Base-by-base conservation (phyloP, 2,888 invertebrate species). In the Drosophila prolongata region DNA sequence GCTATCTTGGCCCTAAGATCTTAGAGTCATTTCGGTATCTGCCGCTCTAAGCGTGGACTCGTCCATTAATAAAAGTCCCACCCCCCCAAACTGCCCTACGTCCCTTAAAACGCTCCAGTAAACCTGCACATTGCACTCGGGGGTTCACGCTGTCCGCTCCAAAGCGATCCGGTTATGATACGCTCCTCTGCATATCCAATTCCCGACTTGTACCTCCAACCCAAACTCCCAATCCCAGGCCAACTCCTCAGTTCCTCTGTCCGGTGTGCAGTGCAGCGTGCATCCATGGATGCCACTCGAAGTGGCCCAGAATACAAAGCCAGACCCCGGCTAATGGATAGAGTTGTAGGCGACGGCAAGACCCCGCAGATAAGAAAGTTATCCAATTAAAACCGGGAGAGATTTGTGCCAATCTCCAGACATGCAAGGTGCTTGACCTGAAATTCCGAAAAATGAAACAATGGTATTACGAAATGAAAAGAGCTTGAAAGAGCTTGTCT, bases 1-100 rank as follows among this genome's bases (percentile, higher is more conserved):
- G 91, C 90, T 90, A 90, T 90, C 91, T 75, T 72, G 76, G 68
- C 60, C 67, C 47, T 70, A 52, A 84, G 84, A 89, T 85, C 84
- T 87, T 6, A 46, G 46, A 46, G 54, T 40, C 55, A 49, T 46
- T 37, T 52, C 43, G 53, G 44, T 58, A 56, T 56, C 61, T 66
- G 58, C 43, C 43, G 43, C 43, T 43, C 43, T 46, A 64, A 75
- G 81, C 86, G 71, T 80, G 79, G 86, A 82, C 75, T 62, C 70
- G 78, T 84, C 87, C 83, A 83, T 89, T 83, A 83, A 83, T 83
- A 89, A 88, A 75, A 73, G 30, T 5, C 16, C 79, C 61, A 14
- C 2, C 27, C 43, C 58, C 53, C 19, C 38, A 34, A 47, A 3
- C 10, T 14, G 55, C 60, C 72, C 71, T 54, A 43, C 46, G 35